Base-by-base conservation (phyloP, 2,888 invertebrate genomes). In the Endotricha flammealis region DNA sequence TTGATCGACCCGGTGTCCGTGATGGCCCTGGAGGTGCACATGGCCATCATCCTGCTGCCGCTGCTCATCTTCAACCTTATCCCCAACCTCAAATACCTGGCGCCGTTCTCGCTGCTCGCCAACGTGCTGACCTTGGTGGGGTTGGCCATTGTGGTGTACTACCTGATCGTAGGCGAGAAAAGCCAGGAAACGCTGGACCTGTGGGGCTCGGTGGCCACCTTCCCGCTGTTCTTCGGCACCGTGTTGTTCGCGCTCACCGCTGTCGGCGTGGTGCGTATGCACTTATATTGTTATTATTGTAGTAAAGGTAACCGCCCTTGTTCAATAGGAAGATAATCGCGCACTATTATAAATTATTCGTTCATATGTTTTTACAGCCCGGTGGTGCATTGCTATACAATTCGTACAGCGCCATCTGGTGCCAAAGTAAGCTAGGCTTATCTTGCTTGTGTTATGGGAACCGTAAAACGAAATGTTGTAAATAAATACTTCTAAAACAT, bases 181-280 rank as follows among this genome's bases (percentile, higher is more conserved):
- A 47, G 89, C 8, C 88, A 88, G 0, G 64, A 88, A 2, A 61
- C 85, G 2, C 55, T 80, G 32, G 62, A 89, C 87, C 54, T 71
- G 3, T 76, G 74, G 74, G 79, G 79, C 2, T 69, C 77, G 0
- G 14, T 54, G 0, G 36, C 38, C n/a, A 60, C 67, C 3, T 90
- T 92, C 59, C 94, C 95, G 0, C 77, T 96, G 8, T 97, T 92
- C 68, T 95, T 97, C 64, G 97, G 97, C 1, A 97, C 96, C 0
- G 94, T 95, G 1, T 87, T 98, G 38, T 98, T 96, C 73, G 95
- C 97, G 0, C 89, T 97, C 52, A 97, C 93, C 52, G 93, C 93
- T 1, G 92, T 93, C 17, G 93, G 93, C 12, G 92, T 93, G 77
- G 93, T 93, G 63, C 88, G 92, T 74, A 7, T n/a, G 2, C 10